Percentiles rank a stretch among this genome's conserved stretches.
These are phyloP conservation scores for Paguma larvata DNA, from an alignment of 2,797 vertebrate species.

Conservation along the genomic window DNA sequence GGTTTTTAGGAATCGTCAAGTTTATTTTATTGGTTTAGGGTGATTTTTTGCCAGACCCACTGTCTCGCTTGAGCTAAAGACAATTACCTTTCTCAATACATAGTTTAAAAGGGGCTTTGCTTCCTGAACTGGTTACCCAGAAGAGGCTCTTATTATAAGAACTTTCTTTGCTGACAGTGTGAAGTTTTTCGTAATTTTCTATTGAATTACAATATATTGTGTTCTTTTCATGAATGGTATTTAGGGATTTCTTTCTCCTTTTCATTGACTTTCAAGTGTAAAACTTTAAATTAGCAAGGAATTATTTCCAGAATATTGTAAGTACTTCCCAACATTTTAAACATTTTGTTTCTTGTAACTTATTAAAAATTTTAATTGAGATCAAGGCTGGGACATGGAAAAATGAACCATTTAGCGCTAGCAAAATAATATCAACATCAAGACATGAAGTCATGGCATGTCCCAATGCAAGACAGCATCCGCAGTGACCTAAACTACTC, in stretches of 20 bases:
- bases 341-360: neutral
- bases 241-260: conserved; percentile 38
- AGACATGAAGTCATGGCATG: neutral
- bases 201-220: neutral
- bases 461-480: neutral
- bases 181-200: conserved; percentile 19
- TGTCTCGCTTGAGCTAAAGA: neutral
- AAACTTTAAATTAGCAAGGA: conserved; percentile 48
- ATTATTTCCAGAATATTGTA: conserved; percentile 3
- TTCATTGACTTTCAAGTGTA: conserved; percentile 22
- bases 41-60: neutral
- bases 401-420: neutral
- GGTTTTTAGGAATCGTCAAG: neutral
- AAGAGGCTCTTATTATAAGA: neutral
- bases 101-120: neutral
- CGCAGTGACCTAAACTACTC: neutral
- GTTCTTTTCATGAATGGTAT: neutral
- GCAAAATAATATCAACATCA: neutral
- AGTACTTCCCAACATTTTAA: neutral
- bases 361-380: neutral
- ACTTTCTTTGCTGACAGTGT: neutral
- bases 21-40: neutral
- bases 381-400: neutral
- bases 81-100: neutral
- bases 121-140: neutral